Percentiles rank a stretch among this genome's conserved stretches.
Evolutionary conservation across 2,113 vertebrate species (phyloP).

Genomic region (Emydocephalus ijimae): DNA sequence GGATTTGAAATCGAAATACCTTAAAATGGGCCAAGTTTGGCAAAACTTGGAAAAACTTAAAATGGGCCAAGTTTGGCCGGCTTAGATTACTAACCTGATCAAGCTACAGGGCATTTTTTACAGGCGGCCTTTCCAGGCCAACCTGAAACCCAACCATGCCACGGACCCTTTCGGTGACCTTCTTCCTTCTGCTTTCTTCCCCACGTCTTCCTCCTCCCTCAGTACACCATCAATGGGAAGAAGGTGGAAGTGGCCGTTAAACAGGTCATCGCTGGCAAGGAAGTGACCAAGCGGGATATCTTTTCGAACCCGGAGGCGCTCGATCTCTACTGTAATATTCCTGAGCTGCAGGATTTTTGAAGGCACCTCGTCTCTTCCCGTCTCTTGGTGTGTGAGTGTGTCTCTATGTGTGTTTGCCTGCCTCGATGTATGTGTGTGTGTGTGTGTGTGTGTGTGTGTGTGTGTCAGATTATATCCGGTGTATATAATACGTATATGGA

Average conservation of each 20-base stretch:
- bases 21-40: too few species aligned
- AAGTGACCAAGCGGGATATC: constrained; percentile 81
- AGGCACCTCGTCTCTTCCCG: not conserved
- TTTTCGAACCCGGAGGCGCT: constrained; percentile 93
- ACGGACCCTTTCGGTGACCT: not conserved
- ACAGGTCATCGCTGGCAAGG: constrained; percentile 85
- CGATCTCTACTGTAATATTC: constrained; percentile 89
- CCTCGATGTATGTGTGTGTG: constrained; percentile 8
- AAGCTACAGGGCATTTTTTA: constrained; percentile 3
- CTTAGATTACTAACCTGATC: constrained; percentile 50
- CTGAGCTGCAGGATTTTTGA: constrained; percentile 90
- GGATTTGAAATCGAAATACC: not conserved
- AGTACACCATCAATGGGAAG: constrained; percentile 96
- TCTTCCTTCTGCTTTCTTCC: not conserved
- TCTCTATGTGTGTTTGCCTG: not conserved
- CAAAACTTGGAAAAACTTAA: not conserved
- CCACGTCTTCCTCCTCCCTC: constrained; percentile 14
- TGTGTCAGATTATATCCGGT: constrained; percentile 25
- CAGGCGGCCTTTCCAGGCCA: constrained; percentile 50
- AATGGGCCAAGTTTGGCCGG: not conserved
- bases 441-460: constrained; percentile 2
- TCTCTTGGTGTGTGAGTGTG: constrained; percentile 16
- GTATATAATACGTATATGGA: constrained; percentile 41
- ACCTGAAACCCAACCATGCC: constrained; percentile 16
- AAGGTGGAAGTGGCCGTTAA: constrained; percentile 98